Conservation (phyloP, 2,113 vertebrate genomes). For the Myanophis thanlyinensis region DNA sequence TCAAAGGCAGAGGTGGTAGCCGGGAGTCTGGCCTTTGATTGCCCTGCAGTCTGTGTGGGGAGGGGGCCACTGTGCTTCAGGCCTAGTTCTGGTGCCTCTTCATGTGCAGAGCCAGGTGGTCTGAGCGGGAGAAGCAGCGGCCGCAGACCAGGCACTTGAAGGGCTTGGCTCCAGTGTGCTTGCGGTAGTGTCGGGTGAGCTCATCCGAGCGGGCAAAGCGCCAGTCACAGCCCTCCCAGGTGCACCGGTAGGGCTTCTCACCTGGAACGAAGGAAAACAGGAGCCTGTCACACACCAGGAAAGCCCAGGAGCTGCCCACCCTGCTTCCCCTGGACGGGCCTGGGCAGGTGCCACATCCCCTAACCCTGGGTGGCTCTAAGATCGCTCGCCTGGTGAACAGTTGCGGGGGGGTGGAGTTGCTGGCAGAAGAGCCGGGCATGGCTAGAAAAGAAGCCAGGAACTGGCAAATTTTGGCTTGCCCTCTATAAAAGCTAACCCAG, state of each 20-base stretch:
- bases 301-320: neutral
- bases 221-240: conserved; percentile 87
- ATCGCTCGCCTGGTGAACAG: neutral
- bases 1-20: neutral
- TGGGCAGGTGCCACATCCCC: too few relatives aligned
- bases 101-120: conserved; percentile 90
- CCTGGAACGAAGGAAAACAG: conserved; percentile 49
- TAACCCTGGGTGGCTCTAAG: neutral
- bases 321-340: neutral
- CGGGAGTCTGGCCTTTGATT: neutral
- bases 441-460: too few relatives aligned
- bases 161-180: conserved; percentile 87
- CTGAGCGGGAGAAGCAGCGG: conserved; percentile 88
- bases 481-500: neutral
- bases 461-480: neutral
- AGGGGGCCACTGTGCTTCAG: neutral
- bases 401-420: neutral
- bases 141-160: conserved; percentile 85
- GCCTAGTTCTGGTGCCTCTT: conserved; percentile 85
- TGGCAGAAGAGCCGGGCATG: too few relatives aligned
- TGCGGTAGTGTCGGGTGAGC: conserved; percentile 85
- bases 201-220: conserved; percentile 87
- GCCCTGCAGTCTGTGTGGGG: neutral
- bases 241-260: conserved; percentile 51
- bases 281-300: neutral